phyloP scores from a whole-genome alignment of 2,888 invertebrate genomes.

The Tenthredo notha region DNA sequence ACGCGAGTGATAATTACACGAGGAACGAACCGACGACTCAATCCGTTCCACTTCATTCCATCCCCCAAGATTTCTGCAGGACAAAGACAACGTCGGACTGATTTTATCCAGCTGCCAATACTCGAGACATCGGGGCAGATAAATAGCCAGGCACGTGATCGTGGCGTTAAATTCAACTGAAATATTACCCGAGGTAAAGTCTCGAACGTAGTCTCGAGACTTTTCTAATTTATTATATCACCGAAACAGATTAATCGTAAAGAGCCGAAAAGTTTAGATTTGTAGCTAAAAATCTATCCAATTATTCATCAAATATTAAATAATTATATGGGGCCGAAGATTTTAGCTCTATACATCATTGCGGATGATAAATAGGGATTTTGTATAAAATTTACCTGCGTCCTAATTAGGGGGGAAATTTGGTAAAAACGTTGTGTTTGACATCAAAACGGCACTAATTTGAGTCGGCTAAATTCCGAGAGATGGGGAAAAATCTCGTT shows the following conservation, averaged over 20 bases:
- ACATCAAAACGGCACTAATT: background rate
- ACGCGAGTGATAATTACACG: conserved; percentile 46
- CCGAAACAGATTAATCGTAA: background rate
- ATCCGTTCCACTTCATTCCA: conserved; percentile 5
- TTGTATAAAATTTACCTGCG: background rate
- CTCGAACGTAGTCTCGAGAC: background rate
- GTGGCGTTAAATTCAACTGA: conserved; percentile 36
- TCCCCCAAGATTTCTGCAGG: background rate
- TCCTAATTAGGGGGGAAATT: background rate
- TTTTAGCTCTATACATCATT: background rate
- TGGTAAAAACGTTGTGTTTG: background rate
- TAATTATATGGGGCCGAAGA: background rate
- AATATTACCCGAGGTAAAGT: background rate
- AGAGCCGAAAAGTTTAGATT: background rate
- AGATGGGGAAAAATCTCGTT: background rate
- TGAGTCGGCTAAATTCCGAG: background rate
- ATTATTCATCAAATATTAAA: background rate
- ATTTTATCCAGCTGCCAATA: conserved; percentile 43
- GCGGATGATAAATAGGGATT: background rate
- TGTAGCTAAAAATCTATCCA: background rate
- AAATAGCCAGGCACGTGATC: conserved; percentile 44
- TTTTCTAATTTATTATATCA: background rate
- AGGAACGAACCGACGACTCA: conserved; percentile 20
- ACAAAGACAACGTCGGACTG: conserved; percentile 38
- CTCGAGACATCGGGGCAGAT: conserved; percentile 35